phyloP scores from a whole-genome alignment of 2,113 vertebrate species.

The Peromyscus leucopus region DNA sequence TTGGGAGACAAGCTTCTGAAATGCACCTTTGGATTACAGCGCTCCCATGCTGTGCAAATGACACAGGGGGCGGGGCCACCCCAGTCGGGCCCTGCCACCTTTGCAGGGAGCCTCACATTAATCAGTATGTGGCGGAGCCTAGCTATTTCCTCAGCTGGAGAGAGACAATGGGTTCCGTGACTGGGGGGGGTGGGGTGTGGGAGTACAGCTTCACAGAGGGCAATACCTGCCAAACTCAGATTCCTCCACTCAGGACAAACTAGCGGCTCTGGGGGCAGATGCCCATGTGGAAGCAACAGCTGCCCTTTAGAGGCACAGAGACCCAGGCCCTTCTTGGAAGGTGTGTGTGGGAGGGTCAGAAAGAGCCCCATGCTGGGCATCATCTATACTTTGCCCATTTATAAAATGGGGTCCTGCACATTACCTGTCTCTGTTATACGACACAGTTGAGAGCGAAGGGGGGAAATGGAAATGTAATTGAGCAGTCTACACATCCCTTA shows the following conservation, averaged over 20 bases:
- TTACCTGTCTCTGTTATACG: not conserved
- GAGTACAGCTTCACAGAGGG: not conserved
- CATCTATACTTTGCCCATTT: not conserved
- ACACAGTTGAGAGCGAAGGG: not conserved
- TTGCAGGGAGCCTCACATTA: not conserved
- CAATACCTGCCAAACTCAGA: not conserved
- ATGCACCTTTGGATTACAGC: constrained; percentile 40
- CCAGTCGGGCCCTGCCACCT: constrained; percentile 1
- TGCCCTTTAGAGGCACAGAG: not conserved
- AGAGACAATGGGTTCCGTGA: not conserved
- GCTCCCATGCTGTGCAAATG: constrained; percentile 65
- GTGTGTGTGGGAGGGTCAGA: fast-evolving
- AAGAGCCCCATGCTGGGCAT: not conserved
- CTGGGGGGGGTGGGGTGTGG: fast-evolving
- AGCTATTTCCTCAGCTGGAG: not conserved
- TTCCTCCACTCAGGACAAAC: not conserved
- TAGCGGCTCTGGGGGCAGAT: not conserved
- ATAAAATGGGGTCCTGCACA: not conserved
- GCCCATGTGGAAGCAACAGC: not conserved
- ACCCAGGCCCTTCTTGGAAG: not conserved
- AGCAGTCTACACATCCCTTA: not conserved
- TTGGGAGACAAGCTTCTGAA: not conserved
- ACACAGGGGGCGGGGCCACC: not conserved
- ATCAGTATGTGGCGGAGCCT: not conserved
- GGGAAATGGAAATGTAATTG: fast-evolving